Evolutionary conservation across 2,113 vertebrate species (phyloP).

Genomic region (Ciconia boyciana): DNA sequence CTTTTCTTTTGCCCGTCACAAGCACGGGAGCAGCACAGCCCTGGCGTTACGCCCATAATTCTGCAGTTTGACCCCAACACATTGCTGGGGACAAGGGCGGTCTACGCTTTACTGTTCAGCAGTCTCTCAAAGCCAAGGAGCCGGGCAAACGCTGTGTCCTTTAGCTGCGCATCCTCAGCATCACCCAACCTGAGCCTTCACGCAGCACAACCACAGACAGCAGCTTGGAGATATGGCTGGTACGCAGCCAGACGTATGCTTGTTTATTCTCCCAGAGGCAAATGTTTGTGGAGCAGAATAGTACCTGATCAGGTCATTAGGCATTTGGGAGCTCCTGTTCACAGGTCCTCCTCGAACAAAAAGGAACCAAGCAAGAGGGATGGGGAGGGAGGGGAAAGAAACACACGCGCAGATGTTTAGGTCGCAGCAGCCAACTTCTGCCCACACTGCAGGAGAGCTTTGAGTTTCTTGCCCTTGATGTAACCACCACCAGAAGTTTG

Average conservation of each 20-base stretch:
- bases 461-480: constrained; percentile 31
- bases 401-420: background rate
- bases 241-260: background rate
- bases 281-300: background rate
- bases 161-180: background rate
- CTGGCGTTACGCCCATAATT: fast-evolving
- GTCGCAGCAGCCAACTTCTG: background rate
- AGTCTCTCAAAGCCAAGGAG: background rate
- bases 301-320: background rate
- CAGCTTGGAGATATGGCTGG: background rate
- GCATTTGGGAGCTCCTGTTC: background rate
- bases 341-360: background rate
- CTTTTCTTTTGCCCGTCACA: background rate
- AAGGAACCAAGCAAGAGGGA: background rate
- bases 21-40: background rate
- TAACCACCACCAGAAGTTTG: constrained; percentile 22
- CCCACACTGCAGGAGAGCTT: background rate
- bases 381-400: background rate
- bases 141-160: fast-evolving
- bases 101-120: background rate
- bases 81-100: background rate
- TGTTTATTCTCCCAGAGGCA: background rate
- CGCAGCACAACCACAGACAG: background rate
- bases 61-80: background rate
- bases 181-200: background rate